Evolutionary conservation across 2,113 vertebrate genomes (phyloP).

Genomic region (Campylomormyrus tamandua): DNA sequence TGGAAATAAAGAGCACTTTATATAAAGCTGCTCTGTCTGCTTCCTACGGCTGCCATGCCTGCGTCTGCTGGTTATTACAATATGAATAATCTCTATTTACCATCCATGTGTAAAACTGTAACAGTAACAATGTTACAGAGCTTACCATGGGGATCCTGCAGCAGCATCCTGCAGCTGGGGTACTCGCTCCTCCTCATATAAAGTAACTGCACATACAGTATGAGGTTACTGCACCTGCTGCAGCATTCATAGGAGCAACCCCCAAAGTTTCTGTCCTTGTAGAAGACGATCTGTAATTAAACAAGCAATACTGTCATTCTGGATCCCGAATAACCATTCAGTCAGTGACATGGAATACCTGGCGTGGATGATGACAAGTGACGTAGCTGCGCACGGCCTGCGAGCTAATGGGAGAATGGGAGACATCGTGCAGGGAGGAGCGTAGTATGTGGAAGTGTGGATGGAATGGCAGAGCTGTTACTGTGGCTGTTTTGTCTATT

Average conservation of each 20-base stretch:
- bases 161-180: not conserved
- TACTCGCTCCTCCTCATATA: too few relatives aligned
- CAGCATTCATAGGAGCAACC: constrained; percentile 52
- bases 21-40: not conserved
- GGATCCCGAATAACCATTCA: too few relatives aligned
- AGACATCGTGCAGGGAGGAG: too few relatives aligned
- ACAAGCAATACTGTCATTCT: too few relatives aligned
- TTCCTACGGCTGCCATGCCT: not conserved
- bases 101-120: not conserved
- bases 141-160: not conserved
- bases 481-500: too few relatives aligned
- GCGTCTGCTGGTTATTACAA: not conserved
- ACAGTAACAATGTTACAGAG: not conserved
- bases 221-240: not conserved
- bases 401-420: too few relatives aligned
- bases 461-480: too few relatives aligned
- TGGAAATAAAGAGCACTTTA: not conserved
- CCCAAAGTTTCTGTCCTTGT: constrained; percentile 56
- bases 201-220: too few relatives aligned
- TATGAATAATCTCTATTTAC: not conserved
- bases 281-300: constrained; percentile 49
- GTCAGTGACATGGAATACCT: too few relatives aligned
- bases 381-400: too few relatives aligned
- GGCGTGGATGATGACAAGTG: too few relatives aligned
- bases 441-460: too few relatives aligned